Evolutionary conservation across 2,113 vertebrate species (phyloP), one percentile per base, ranked within the genome.

Genomic region (Xenopus borealis): DNA sequence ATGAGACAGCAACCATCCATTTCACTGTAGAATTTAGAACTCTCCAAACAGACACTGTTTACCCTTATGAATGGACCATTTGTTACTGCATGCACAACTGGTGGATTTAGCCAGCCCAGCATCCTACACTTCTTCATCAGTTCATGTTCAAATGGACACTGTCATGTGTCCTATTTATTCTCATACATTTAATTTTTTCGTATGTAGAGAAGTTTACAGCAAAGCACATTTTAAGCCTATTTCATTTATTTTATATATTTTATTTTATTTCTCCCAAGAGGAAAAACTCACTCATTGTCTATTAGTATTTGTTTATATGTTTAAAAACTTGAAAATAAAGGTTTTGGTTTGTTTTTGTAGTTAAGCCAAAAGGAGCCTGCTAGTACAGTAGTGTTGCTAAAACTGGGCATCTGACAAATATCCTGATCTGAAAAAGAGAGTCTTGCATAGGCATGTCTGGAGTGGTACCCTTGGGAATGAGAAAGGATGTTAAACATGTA

Each of bases 41-140:
- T 88, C 88, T 84, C 82, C 80, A 85, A 85, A 85, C 90, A 88
- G 89, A 89, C 82, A 88, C 87, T 84, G 81, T 86, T 71, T 86
- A 85, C 84, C 83, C 80, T 87, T 71, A 92, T 95, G 92, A 95
- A 95, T 94, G 89, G 87, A 83, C 89, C 90, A 87, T 94, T 95
- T 95, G 94, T 94, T 93, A 88, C 84, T 79, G 84, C 65, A 82
- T 85, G 86, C 89, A 92, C 93, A 94, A 94, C 87, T 94, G 93
- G 90, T 91, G 83, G 83, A 86, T 86, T 76, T 86, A 87, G 88
- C 89, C 86, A 85, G 84, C 84, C 81, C 74, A 64, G 81, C 88
- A 88, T 90, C 92, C 92, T 86, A 89, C 90, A 89, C 87, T 83
- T 78, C 88, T 88, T 80, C 79, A 83, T 83, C 82, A 84, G 84